These are phyloP conservation scores for Siniperca undulata DNA, from an alignment of 2,797 vertebrate species.

Conservation along the genomic window DNA sequence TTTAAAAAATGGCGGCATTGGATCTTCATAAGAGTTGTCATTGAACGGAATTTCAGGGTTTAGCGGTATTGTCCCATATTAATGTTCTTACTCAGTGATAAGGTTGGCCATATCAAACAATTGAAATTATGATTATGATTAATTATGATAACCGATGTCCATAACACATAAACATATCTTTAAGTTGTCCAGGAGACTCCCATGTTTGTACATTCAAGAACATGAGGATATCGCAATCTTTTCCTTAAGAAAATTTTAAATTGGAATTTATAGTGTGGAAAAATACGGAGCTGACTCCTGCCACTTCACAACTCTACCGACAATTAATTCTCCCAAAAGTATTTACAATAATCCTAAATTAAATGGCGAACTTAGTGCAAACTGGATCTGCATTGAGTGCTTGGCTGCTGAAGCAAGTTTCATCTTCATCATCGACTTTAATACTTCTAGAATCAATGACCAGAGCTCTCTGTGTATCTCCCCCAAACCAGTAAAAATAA, in stretches of 20 bases:
- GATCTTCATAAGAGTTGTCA: too few relatives aligned
- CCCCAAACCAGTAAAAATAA: neutral
- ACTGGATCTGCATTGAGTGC: neutral
- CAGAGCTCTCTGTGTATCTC: neutral
- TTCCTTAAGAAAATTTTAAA: too few relatives aligned
- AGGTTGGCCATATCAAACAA: too few relatives aligned
- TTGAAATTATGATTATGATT: neutral
- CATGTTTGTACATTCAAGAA: neutral
- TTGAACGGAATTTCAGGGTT: too few relatives aligned
- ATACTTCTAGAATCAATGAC: neutral
- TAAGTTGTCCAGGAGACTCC: neutral
- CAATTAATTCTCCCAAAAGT: too few relatives aligned
- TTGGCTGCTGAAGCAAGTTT: constrained; percentile 1
- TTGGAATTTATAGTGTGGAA: neutral
- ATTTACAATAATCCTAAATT: neutral
- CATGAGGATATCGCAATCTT: neutral
- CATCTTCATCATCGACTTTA: neutral
- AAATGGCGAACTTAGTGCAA: neutral
- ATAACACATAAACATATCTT: too few relatives aligned
- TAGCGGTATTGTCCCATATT: too few relatives aligned
- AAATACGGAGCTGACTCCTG: neutral
- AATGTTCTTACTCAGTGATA: too few relatives aligned
- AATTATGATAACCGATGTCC: neutral
- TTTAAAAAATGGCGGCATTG: neutral
- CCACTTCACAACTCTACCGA: too few relatives aligned